Conservation (phyloP, 2,888 invertebrate species). For the Cerastis rubricosa region DNA sequence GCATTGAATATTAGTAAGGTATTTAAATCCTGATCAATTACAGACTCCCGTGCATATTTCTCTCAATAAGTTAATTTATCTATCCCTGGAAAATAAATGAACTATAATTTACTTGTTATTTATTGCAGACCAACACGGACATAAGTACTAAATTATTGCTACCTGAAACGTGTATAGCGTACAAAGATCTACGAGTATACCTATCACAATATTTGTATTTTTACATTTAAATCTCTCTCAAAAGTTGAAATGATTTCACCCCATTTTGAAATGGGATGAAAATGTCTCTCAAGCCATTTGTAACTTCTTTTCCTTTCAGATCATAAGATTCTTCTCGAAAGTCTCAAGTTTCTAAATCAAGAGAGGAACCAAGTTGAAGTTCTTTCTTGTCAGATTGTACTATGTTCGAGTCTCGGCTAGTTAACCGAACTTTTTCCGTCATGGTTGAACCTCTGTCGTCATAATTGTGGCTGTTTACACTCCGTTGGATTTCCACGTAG, state of each 20-base stretch:
- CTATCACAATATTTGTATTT: not conserved
- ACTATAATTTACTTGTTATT: constrained; percentile 5
- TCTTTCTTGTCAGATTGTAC: constrained; percentile 22
- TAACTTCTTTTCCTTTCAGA: not conserved
- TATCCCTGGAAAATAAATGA: constrained; percentile 24
- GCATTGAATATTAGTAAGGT: constrained; percentile 13
- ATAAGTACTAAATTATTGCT: constrained; percentile 22
- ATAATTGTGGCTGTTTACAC: constrained; percentile 82
- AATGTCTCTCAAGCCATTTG: not conserved
- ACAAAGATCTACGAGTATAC: not conserved
- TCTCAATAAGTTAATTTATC: constrained; percentile 4
- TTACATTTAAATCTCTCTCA: not conserved
- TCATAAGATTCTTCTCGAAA: not conserved
- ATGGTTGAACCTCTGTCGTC: constrained; percentile 68
- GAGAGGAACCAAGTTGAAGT: constrained; percentile 23
- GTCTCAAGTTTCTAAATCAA: not conserved
- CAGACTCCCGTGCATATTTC: not conserved
- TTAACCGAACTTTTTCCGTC: constrained; percentile 69
- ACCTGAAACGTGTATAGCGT: not conserved
- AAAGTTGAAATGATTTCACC: too few relatives aligned
- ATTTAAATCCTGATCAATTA: constrained; percentile 14
- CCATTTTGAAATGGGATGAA: not conserved
- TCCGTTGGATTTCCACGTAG: constrained; percentile 78
- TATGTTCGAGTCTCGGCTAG: constrained; percentile 59
- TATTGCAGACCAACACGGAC: not conserved